Evolutionary conservation across 2,113 vertebrate genomes (phyloP).

Genomic region (Tretioscincus oriximinensis): DNA sequence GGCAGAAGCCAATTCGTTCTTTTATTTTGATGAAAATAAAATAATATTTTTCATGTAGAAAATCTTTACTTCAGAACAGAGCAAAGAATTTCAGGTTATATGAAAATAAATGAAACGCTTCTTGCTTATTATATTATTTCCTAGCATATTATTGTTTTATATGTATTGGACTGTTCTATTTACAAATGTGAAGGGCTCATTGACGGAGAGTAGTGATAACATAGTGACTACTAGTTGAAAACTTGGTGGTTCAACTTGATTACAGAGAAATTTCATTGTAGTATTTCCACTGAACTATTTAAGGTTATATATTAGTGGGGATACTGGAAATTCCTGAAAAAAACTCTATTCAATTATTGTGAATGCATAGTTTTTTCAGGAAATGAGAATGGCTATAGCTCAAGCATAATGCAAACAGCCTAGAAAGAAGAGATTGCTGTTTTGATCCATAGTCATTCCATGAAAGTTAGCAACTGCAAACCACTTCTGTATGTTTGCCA

Average conservation of each 20-base stretch:
- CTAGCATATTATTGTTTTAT: background rate
- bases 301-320: background rate
- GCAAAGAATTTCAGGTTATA: background rate
- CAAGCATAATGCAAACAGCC: too few species aligned
- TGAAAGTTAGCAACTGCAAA: too few species aligned
- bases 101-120: background rate
- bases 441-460: too few species aligned
- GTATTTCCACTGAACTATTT: background rate
- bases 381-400: too few species aligned
- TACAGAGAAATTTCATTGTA: background rate
- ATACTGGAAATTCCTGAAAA: background rate
- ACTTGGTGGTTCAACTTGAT: background rate
- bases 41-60: background rate
- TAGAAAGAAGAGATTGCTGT: too few species aligned
- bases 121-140: background rate
- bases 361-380: too few species aligned
- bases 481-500: too few species aligned
- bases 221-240: background rate
- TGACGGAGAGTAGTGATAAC: background rate
- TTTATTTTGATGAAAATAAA: slow-evolving; percentile 29
- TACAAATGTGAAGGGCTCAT: background rate
- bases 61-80: background rate
- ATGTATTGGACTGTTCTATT: background rate
- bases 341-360: too few species aligned
- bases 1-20: background rate